Evolutionary conservation across 2,113 vertebrate genomes (phyloP).

Genomic region (Pomatorhinus ruficollis): DNA sequence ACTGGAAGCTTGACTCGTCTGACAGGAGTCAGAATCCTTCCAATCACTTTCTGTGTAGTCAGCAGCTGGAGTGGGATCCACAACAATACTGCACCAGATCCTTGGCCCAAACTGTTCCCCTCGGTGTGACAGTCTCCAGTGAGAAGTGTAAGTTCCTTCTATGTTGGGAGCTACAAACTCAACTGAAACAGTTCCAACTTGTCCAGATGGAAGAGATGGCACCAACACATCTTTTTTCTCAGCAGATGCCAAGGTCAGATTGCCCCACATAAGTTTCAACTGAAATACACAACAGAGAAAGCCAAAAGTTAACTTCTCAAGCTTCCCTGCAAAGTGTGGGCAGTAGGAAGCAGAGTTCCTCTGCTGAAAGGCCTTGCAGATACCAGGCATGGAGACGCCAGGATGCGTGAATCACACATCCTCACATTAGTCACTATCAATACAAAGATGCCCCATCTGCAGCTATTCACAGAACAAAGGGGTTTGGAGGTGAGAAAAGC

Average conservation of each 20-base stretch:
- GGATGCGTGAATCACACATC: background rate
- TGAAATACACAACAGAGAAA: slow-evolving; percentile 39
- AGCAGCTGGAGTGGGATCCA: slow-evolving; percentile 75
- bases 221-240: slow-evolving; percentile 89
- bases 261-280: slow-evolving; percentile 99
- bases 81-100: slow-evolving; percentile 97
- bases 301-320: background rate
- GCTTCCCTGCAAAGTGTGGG: background rate
- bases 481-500: background rate
- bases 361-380: background rate
- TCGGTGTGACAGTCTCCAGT: slow-evolving; percentile 95
- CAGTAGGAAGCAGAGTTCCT: background rate
- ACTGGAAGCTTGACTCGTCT: slow-evolving; percentile 51
- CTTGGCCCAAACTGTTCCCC: slow-evolving; percentile 95
- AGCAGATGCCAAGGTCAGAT: slow-evolving; percentile 86
- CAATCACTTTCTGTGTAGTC: slow-evolving; percentile 32
- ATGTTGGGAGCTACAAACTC: slow-evolving; percentile 88
- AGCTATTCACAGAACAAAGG: background rate
- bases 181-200: slow-evolving; percentile 92
- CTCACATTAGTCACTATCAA: background rate
- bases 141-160: slow-evolving; percentile 96
- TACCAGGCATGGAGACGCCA: background rate
- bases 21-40: slow-evolving; percentile 9
- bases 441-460: background rate
- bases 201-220: slow-evolving; percentile 87